Conservation (phyloP, 2,797 vertebrate species). For the Muscicapa comitata region DNA sequence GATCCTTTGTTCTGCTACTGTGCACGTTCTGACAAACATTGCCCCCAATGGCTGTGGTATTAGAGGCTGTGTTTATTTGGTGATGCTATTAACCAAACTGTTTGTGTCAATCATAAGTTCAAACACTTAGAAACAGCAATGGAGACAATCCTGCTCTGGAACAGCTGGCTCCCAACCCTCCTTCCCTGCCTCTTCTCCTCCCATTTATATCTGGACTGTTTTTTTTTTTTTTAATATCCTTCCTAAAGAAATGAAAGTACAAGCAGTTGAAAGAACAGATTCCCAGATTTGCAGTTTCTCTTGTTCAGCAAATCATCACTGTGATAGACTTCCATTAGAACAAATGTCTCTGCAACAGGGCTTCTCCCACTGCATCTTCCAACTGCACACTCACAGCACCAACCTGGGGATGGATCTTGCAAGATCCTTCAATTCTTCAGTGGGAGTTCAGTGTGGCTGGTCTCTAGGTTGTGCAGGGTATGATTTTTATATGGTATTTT, state of each 20-base stretch:
- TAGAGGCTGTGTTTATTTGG: neutral
- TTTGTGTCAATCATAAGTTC: conserved; percentile 35
- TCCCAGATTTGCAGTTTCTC: neutral
- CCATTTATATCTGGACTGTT: neutral
- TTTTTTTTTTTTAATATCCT: neutral
- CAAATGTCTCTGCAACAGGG: neutral
- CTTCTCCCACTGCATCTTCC: neutral
- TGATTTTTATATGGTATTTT: neutral
- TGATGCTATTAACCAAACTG: neutral
- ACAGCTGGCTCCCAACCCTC: conserved; percentile 6
- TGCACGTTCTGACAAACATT: neutral
- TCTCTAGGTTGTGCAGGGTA: neutral
- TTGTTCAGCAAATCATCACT: neutral
- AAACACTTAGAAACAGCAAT: neutral
- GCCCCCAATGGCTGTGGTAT: neutral
- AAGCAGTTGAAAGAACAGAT: neutral
- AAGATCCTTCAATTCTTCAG: neutral
- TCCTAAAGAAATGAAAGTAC: neutral
- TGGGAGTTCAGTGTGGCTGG: neutral
- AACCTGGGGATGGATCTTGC: neutral
- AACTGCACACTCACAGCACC: neutral
- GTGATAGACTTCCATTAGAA: neutral
- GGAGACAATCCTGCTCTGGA: neutral
- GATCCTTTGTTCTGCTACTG: conserved; percentile 23
- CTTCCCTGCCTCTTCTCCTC: neutral